Conservation (phyloP, 2,888 invertebrate species). For the Drosophila tanythrix region DNA sequence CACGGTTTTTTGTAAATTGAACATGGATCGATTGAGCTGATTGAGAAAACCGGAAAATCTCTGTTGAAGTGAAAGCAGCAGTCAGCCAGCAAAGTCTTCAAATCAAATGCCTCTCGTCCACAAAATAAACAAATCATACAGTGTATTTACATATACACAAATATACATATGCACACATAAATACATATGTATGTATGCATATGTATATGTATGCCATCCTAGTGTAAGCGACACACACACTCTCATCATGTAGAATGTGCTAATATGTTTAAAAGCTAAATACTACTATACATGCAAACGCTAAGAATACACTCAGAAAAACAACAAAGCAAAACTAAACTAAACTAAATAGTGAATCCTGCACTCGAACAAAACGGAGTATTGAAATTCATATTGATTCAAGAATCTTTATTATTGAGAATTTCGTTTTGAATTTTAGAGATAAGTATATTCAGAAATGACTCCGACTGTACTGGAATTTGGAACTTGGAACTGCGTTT, state of each 20-base stretch:
- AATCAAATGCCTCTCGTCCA: slow-evolving; percentile 42
- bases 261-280: slow-evolving; percentile 13
- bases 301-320: slow-evolving; percentile 5
- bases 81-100: not conserved
- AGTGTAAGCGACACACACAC: slow-evolving; percentile 22
- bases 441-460: not conserved
- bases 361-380: not conserved
- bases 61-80: slow-evolving; percentile 2
- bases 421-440: not conserved
- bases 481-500: not conserved
- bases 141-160: slow-evolving; percentile 20
- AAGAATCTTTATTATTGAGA: not conserved
- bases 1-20: slow-evolving; percentile 49
- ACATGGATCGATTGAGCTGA: slow-evolving; percentile 21
- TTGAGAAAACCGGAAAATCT: slow-evolving; percentile 23
- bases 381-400: not conserved
- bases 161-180: not conserved
- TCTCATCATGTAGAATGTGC: not conserved
- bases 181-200: not conserved
- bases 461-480: not conserved
- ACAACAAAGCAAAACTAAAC: not conserved
- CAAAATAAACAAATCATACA: slow-evolving; percentile 24
- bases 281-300: slow-evolving; percentile 24
- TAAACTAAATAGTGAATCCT: not conserved
- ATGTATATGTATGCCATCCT: slow-evolving; percentile 19